phyloP scores from a whole-genome alignment of 1,140 invertebrate species.

The Cyrtorhinus lividipennis region DNA sequence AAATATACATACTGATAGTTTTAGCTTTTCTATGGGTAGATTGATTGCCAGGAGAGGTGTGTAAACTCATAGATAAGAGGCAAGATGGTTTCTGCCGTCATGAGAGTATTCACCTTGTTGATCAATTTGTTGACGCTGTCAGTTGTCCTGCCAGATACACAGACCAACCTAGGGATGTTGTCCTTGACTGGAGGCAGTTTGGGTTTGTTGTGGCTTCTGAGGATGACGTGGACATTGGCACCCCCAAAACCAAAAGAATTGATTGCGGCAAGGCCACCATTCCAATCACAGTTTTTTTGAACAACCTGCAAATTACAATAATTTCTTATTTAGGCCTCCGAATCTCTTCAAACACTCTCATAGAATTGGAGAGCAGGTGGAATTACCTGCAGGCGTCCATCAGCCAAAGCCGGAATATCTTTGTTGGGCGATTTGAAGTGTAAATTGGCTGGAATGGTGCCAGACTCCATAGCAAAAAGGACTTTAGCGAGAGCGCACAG shows the following conservation, averaged over 20 bases:
- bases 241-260: conserved; percentile 98
- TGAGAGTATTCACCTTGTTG: too few species aligned
- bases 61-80: too few species aligned
- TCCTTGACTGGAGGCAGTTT: conserved; percentile 37
- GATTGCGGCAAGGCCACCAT: conserved; percentile 68
- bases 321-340: too few species aligned
- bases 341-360: too few species aligned
- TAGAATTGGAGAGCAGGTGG: too few species aligned
- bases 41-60: conserved; percentile 44
- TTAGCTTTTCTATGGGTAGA: too few species aligned
- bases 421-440: conserved; percentile 76
- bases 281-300: conserved; percentile 57
- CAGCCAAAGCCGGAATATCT: conserved; percentile 70
- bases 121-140: conserved; percentile 55
- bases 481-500: conserved; percentile 78
- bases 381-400: conserved; percentile 71
- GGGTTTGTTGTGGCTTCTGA: conserved; percentile 60
- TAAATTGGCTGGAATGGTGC: conserved; percentile 75
- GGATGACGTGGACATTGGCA: conserved; percentile 80
- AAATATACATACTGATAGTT: too few species aligned
- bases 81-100: too few species aligned
- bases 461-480: conserved; percentile 75
- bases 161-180: conserved; percentile 49
- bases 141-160: conserved; percentile 70
- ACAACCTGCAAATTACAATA: conserved; percentile 45